Conservation (phyloP, 2,888 invertebrate genomes). For the Netelia melanura region DNA sequence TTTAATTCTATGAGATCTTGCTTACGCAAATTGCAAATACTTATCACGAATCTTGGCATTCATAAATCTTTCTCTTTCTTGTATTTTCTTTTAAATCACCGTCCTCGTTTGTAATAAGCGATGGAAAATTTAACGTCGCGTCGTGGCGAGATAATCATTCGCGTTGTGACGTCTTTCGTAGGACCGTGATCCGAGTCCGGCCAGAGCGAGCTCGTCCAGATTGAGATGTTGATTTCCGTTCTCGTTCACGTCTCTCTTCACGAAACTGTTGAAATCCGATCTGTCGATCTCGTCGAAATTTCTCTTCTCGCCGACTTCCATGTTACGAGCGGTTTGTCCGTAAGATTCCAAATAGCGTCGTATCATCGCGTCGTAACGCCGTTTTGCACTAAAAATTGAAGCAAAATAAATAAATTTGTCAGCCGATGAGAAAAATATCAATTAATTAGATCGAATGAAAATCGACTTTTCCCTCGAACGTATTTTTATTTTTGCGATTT, state of each 20-base stretch:
- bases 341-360: too few relatives aligned
- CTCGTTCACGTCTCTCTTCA: conserved; percentile 80
- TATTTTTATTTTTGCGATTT: too few relatives aligned
- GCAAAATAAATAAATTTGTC: too few relatives aligned
- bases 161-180: conserved; percentile 82
- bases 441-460: too few relatives aligned
- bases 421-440: too few relatives aligned
- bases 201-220: conserved; percentile 89
- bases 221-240: conserved; percentile 78
- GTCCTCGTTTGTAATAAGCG: neutral
- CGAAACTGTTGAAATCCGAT: conserved; percentile 87
- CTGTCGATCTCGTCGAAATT: conserved; percentile 89
- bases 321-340: too few relatives aligned
- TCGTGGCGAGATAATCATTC: conserved; percentile 60
- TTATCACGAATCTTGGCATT: neutral
- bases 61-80: neutral
- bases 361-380: too few relatives aligned
- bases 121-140: conserved; percentile 58
- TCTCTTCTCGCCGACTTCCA: conserved; percentile 81
- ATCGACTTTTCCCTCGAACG: too few relatives aligned
- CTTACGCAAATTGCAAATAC: neutral
- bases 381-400: too few relatives aligned
- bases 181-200: conserved; percentile 86
- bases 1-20: neutral
- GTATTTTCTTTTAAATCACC: neutral